Base-by-base conservation (phyloP, 2,888 invertebrate genomes). In the Ctena decussata region DNA sequence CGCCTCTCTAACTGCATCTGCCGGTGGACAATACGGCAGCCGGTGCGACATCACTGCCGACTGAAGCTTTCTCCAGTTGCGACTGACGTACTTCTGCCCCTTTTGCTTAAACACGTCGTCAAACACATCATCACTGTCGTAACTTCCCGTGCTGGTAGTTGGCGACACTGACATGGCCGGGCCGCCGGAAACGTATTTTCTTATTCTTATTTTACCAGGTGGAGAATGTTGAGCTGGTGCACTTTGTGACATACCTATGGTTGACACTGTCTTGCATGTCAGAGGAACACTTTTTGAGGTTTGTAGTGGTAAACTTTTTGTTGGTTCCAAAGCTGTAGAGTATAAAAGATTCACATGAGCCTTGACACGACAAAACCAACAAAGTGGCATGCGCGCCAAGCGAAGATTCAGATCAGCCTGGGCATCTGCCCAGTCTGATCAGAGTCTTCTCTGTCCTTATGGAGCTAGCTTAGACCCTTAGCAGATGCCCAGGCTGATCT, bases 91-190 rank as follows among this genome's bases (percentile, higher is more conserved):
- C 21, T 76, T 77, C 12, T 74, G 78, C 15, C 60, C 65, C 6
- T 74, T 70, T 3, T 39, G 44, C 30, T 75, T 69, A 24, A 73
- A 41, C 27, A 87, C 87, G 5, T 90, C 86, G 11, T 87, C 89
- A 73, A 91, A 91, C 30, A 92, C 87, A 49, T 93, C 93, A 77
- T 92, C 92, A 71, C 92, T 92, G 81, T 75, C 37, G 18, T 35
- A 73, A 49, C 49, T 73, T 6, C 65, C 35, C 1, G 65, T 65
- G 24, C 65, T 65, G 1, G 65, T 65, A 35, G 65, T 65, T 21
- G 65, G 65, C 3, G 65, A 65, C 18, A 32, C 65, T 1, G 65
- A 32, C 15, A 65, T 1, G 1, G 65, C 11, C 18, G 30, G 12
- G 18, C 65, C 35, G 21, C n/a, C 11, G 35, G 2, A 30, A 18